phyloP scores from a whole-genome alignment of 2,113 vertebrate species.

The Misgurnus anguillicaudatus region DNA sequence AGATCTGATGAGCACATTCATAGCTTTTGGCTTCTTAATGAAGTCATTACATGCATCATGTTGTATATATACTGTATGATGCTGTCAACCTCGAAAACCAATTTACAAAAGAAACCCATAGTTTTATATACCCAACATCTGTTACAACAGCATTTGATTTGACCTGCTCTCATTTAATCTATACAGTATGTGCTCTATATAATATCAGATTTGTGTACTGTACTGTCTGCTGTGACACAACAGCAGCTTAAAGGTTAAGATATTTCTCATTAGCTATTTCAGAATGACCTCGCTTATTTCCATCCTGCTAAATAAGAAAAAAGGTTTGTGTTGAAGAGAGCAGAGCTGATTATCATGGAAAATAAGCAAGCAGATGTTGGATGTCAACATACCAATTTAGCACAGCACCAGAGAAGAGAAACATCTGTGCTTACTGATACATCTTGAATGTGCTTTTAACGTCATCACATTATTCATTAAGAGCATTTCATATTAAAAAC shows the following conservation, averaged over 20 bases:
- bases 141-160: neutral
- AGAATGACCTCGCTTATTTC: conserved; percentile 4
- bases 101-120: too few relatives aligned
- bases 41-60: too few relatives aligned
- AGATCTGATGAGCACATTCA: too few relatives aligned
- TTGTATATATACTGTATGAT: too few relatives aligned
- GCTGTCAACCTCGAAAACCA: too few relatives aligned
- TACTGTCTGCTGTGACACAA: too few relatives aligned
- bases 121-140: neutral
- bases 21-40: too few relatives aligned
- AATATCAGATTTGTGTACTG: too few relatives aligned
- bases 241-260: too few relatives aligned
- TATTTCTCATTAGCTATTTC: conserved; percentile 20
- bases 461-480: conserved; percentile 7
- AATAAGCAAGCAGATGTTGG: conserved; percentile 47
- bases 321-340: neutral
- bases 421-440: conserved; percentile 25
- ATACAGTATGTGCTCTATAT: too few relatives aligned
- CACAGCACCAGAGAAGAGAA: neutral
- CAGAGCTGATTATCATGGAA: conserved; percentile 33
- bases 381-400: conserved; percentile 28
- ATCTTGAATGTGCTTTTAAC: conserved; percentile 7
- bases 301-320: conserved; percentile 14
- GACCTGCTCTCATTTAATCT: neutral
- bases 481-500: neutral